Conservation (phyloP, 1,140 invertebrate species). For the Tetramorium simillimum region DNA sequence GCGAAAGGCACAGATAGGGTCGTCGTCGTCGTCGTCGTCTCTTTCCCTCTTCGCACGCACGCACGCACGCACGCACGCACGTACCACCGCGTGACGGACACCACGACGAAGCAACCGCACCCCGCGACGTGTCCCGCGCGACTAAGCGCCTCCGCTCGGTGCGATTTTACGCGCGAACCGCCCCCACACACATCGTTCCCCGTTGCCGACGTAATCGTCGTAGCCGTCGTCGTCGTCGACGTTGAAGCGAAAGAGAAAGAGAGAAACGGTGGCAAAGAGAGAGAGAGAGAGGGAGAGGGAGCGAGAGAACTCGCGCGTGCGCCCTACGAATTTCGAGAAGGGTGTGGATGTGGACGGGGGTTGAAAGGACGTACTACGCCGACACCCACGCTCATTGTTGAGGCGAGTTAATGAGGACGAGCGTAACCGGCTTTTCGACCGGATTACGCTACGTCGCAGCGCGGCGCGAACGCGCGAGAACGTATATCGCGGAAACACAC, state of each 20-base stretch:
- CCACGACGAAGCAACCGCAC: conserved; percentile 63
- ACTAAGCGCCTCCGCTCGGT: conserved; percentile 64
- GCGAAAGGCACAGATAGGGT: conserved; percentile 41
- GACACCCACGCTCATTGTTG: conserved; percentile 70
- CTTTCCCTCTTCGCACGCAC: not conserved
- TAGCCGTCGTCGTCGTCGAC: conserved; percentile 27
- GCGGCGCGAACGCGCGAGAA: conserved; percentile 41
- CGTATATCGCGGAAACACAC: conserved; percentile 8
- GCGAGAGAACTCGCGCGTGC: conserved; percentile 48
- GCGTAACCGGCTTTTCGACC: conserved; percentile 57
- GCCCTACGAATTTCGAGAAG: conserved; percentile 48
- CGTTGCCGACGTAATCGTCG: not conserved
- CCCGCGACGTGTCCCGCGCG: conserved; percentile 69
- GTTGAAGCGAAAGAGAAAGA: conserved; percentile 23
- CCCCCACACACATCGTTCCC: conserved; percentile 24
- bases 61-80: not conserved
- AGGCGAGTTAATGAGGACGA: conserved; percentile 70
- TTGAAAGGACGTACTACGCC: conserved; percentile 73
- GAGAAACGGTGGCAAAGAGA: not conserved
- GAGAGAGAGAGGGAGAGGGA: not conserved
- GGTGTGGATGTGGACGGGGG: conserved; percentile 68
- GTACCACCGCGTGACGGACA: not conserved
- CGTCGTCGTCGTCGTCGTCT: conserved; percentile 25
- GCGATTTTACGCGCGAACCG: conserved; percentile 74
- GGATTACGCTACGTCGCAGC: conserved; percentile 32